These are phyloP conservation scores for Coenobita brevimanus DNA, from an alignment of 1,140 invertebrate species.

Conservation along the genomic window DNA sequence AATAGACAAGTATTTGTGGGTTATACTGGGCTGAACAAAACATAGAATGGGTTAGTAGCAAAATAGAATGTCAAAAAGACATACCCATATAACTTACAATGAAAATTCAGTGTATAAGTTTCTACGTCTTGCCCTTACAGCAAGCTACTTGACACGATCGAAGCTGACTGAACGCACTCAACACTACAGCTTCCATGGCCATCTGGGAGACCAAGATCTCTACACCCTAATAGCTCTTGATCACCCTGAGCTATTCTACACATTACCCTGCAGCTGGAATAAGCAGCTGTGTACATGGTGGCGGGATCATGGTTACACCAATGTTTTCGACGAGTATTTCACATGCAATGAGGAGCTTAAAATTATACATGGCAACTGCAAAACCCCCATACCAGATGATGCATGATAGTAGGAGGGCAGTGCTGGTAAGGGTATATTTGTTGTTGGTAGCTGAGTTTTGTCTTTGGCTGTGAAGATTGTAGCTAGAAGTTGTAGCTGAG, in stretches of 20 bases:
- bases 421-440: no score
- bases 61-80: no score
- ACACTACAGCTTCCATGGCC: conserved; percentile 84
- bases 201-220: conserved; percentile 92
- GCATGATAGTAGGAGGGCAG: conserved; percentile 28
- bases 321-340: conserved; percentile 85
- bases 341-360: conserved; percentile 82
- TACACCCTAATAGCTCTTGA: conserved; percentile 86
- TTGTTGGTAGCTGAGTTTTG: neutral
- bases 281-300: conserved; percentile 90
- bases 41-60: no score
- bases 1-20: no score
- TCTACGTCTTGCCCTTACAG: conserved; percentile 26
- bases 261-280: conserved; percentile 88
- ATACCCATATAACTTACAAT: no score
- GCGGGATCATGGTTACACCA: conserved; percentile 84
- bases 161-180: conserved; percentile 78
- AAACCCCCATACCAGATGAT: conserved; percentile 80
- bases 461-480: neutral
- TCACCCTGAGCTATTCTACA: conserved; percentile 83
- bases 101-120: no score
- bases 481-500: neutral
- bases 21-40: no score
- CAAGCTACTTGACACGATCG: conserved; percentile 71
- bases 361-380: conserved; percentile 91